Percentiles rank a stretch among this genome's conserved stretches.
Conservation (phyloP, 2,888 invertebrate genomes). For the Epistrophe grossulariae region DNA sequence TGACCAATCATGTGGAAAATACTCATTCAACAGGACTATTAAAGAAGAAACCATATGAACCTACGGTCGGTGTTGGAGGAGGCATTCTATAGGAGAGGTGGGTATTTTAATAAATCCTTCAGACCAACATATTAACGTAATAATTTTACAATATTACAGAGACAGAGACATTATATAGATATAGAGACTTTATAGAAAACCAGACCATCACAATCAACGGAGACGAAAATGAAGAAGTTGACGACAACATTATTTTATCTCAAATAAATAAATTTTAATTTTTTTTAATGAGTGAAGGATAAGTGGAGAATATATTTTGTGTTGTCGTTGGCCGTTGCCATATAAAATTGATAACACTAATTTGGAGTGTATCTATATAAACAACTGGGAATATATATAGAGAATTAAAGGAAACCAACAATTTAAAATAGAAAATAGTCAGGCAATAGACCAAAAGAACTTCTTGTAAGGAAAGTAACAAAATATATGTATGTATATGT, state of each 20-base stretch:
- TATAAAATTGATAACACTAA: not conserved
- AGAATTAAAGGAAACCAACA: not conserved
- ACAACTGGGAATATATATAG: not conserved
- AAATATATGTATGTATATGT: not conserved
- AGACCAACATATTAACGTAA: conserved; percentile 52
- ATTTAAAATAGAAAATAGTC: not conserved
- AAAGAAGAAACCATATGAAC: conserved; percentile 9
- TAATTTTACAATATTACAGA: conserved; percentile 10
- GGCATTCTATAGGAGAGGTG: not conserved
- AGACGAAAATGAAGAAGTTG: not conserved
- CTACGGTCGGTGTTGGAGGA: no score
- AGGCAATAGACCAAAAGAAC: not conserved
- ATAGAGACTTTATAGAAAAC: not conserved
- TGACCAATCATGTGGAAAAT: conserved; percentile 60
- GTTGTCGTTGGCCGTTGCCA: not conserved
- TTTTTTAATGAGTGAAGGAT: conserved; percentile 1
- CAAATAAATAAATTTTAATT: not conserved
- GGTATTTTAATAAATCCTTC: conserved; percentile 15
- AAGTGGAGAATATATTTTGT: not conserved
- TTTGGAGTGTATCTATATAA: not conserved
- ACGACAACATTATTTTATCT: not conserved
- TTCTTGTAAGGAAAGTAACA: not conserved
- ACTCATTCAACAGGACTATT: conserved; percentile 62
- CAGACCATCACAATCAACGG: not conserved
- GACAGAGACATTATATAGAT: not conserved